Percentiles rank a stretch among this genome's conserved stretches.
Conservation (phyloP, 1,140 invertebrate species). For the Sycophila sp. region DNA sequence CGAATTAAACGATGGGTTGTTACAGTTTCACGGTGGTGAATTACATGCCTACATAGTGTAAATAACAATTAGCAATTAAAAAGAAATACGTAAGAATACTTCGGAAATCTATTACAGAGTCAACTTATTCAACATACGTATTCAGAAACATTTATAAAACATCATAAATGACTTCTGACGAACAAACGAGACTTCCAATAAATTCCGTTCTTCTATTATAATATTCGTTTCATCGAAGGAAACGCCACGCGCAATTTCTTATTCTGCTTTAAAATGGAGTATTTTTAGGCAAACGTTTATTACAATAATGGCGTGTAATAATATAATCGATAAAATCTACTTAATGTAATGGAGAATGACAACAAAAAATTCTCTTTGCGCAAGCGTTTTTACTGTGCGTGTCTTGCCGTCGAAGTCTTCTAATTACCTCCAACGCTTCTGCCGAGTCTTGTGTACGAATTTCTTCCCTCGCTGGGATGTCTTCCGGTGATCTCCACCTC, state of each 20-base stretch:
- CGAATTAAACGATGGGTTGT: too few relatives aligned
- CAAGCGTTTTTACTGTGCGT: too few relatives aligned
- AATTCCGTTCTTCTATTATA: background rate
- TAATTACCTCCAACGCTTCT: slow-evolving; percentile 32
- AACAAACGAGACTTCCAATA: background rate
- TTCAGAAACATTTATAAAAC: too few relatives aligned
- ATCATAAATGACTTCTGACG: too few relatives aligned
- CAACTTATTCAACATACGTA: slow-evolving; percentile 2
- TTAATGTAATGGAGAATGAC: background rate
- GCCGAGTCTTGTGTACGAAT: too few relatives aligned
- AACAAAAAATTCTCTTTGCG: slow-evolving; percentile 4
- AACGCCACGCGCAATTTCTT: background rate
- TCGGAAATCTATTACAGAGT: slow-evolving; percentile 2
- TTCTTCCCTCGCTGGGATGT: background rate
- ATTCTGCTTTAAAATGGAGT: too few relatives aligned
- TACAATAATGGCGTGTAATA: too few relatives aligned
- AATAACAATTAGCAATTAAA: background rate
- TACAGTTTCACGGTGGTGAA: too few relatives aligned
- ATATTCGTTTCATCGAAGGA: too few relatives aligned
- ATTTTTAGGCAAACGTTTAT: too few relatives aligned
- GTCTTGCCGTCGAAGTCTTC: too few relatives aligned
- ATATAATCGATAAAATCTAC: background rate
- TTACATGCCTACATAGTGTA: too few relatives aligned
- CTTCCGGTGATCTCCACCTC: slow-evolving; percentile 16
- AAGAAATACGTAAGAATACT: slow-evolving; percentile 15